Evolutionary conservation across 2,888 invertebrate genomes (phyloP), one percentile per base, ranked within the genome.

Genomic region (Clistopyga incitator): DNA sequence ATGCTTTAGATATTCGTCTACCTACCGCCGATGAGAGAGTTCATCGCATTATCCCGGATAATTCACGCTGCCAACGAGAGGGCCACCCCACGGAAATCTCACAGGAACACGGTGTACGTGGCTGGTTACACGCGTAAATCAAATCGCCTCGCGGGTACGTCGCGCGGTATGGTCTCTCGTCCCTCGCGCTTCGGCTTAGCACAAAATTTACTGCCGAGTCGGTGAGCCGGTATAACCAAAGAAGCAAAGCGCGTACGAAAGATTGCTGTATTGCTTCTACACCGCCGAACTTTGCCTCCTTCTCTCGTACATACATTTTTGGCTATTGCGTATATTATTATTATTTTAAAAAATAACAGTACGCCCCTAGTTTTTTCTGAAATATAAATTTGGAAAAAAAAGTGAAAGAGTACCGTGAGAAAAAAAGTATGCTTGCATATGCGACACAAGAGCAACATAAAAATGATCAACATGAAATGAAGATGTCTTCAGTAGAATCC

Each of bases 121-220:
- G 76, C 78, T 59, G 82, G 82, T 87, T 87, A 88, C 86, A 88
- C 88, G 86, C 90, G 89, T 90, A 90, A 90, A 90, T 90, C 90
- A 90, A 87, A 83, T 83, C 20, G 82, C 80, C 87, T 82, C 77
- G 79, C 86, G 86, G 87, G 67, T 74, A 79, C 83, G 78, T 67
- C 77, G 78, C 68, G 76, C 56, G 68, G 45, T 42, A 59, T 56
- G 23, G 45, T 56, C 54, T 70, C 75, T 70, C 70, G 70, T 54
- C 71, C 67, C 86, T 71, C 50, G 70, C 86, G 86, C 88, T 89
- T 88, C 86, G 87, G 90, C 90, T 90, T 90, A 90, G 88, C 87
- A 85, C 82, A 84, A 90, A 90, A 90, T 90, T 90, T 90, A 90
- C 90, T 88, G 88, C 89, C 88, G 64, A 84, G 81, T 86, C 85